Base-by-base conservation (phyloP, 2,888 invertebrate genomes). In the Cataglyphis livida region DNA sequence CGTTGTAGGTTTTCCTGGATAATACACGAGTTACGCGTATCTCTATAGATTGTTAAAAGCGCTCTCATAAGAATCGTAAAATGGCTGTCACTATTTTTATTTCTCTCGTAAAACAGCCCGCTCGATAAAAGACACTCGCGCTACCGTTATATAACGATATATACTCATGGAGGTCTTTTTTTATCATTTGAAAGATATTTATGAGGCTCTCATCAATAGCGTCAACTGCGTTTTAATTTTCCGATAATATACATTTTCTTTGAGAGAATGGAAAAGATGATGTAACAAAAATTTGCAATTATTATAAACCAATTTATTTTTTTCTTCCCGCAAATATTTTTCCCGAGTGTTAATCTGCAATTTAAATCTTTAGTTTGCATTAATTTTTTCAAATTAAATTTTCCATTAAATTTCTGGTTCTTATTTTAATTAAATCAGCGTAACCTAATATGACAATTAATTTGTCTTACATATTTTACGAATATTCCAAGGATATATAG, bases 71-170 rank as follows among this genome's bases (percentile, higher is more conserved):
- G 78, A 79, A 59, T 25, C 35, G 35, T 79, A 79, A 79, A 78
- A 79, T 25, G 61, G 59, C 78, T 59, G 78, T 71, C 59, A 78
- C 71, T 79, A 79, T 79, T 79, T 71, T 79, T 79, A 79, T 59
- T 79, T 79, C 44, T 79, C 73, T 79, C 78, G 25, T 79, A 73
- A 79, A 79, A 79, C 12, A 28, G 73, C 25, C 48, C 73, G 73
- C 25, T 79, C 78, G 78, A 79, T 79, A 79, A 79, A 28, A 59
- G 59, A 71, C 59, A 79, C 73, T 59, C 32, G 73, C 18, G 44
- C 73, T 79, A 76, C 78, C 74, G 59, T 79, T 79, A 71, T 79
- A 73, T 79, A 79, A 79, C 74, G 59, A 73, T 25, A 57, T 78
- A 78, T 7, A 12, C 44, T 44, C 73, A 71, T 32, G 57, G 57